Conservation (phyloP, 2,797 vertebrate genomes). For the Perodicticus potto region DNA sequence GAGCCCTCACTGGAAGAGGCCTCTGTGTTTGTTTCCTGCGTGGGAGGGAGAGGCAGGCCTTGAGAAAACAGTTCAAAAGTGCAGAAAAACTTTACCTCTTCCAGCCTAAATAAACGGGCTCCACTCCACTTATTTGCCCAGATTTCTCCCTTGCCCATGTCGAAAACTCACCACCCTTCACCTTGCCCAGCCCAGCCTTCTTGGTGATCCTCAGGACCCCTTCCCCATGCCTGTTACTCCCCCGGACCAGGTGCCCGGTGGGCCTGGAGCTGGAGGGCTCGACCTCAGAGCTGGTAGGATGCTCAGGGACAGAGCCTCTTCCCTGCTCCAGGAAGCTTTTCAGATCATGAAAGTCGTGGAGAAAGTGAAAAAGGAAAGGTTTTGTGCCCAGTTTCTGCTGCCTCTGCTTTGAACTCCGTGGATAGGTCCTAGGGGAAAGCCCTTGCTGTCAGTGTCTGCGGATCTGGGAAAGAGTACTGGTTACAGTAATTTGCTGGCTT, state of each 20-base stretch:
- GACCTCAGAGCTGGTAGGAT: background rate
- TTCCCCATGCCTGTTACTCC: background rate
- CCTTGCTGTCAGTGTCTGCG: background rate
- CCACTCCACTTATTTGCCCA: constrained; percentile 81
- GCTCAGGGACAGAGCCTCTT: background rate
- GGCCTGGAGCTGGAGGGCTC: background rate
- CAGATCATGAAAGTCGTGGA: background rate
- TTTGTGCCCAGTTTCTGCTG: background rate
- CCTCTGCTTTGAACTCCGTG: background rate
- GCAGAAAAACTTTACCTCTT: constrained; percentile 93
- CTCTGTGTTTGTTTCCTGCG: constrained; percentile 88
- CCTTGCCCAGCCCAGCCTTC: constrained; percentile 22
- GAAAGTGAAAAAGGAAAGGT: background rate
- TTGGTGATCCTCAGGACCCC: constrained; percentile 24
- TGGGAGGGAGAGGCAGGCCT: constrained; percentile 89
- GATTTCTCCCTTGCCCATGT: constrained; percentile 65
- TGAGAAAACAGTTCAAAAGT: constrained; percentile 93
- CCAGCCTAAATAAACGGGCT: constrained; percentile 92
- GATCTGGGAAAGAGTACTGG: background rate
- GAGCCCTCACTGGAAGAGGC: constrained; percentile 84
- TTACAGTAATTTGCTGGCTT: background rate
- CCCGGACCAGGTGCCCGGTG: background rate
- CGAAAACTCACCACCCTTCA: constrained; percentile 53
- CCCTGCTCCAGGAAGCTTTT: background rate
- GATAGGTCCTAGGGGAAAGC: background rate